Conservation (phyloP, 2,797 vertebrate genomes). For the Phataginus tetradactyla region DNA sequence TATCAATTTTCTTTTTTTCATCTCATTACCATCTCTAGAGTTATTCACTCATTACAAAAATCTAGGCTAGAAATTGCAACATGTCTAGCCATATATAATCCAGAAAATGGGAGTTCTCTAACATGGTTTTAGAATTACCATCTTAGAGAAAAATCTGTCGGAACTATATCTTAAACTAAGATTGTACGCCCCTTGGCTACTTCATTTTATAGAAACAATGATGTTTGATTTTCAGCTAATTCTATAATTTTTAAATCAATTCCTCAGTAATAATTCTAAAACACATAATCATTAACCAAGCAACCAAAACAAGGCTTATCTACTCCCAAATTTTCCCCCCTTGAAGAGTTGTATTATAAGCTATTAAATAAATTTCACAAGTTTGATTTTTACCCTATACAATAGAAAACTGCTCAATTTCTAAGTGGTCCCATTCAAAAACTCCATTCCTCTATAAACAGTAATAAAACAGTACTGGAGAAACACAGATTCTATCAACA, state of each 20-base stretch:
- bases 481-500: conserved; percentile 31
- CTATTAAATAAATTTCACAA: background rate
- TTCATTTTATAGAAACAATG: conserved; percentile 26
- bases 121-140: background rate
- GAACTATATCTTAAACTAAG: conserved; percentile 31
- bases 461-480: background rate
- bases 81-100: background rate
- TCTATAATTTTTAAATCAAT: background rate
- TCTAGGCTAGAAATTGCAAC: background rate
- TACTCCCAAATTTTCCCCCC: background rate
- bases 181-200: background rate
- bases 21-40: conserved; percentile 26
- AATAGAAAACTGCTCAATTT: conserved; percentile 20
- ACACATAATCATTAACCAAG: background rate
- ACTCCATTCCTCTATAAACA: background rate
- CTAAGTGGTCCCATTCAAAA: background rate
- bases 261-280: conserved; percentile 26
- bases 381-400: background rate
- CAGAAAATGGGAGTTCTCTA: conserved; percentile 20
- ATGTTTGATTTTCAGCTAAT: background rate
- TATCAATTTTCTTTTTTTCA: conserved; percentile 35
- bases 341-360: conserved; percentile 26
- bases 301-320: conserved; percentile 38
- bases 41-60: conserved; percentile 20
- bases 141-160: conserved; percentile 17